phyloP scores from a whole-genome alignment of 2,113 vertebrate genomes.

The Saguinus imperator region DNA sequence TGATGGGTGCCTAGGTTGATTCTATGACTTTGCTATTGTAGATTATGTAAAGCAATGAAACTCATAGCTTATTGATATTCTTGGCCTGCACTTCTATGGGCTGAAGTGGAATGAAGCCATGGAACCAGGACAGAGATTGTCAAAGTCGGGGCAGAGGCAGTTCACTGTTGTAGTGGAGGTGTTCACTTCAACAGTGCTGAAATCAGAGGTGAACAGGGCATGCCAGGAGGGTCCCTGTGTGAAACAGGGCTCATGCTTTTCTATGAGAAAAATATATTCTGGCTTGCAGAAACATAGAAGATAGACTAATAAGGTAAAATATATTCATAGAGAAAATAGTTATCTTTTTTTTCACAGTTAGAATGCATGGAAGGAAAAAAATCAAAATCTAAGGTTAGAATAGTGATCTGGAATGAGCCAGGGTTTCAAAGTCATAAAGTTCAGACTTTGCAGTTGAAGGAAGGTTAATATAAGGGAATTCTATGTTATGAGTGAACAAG shows the following conservation, averaged over 20 bases:
- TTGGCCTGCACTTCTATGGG: too few species aligned
- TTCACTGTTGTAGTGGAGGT: not conserved
- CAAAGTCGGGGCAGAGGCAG: too few species aligned
- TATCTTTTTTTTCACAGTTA: not conserved
- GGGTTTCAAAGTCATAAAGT: not conserved
- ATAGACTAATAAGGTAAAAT: not conserved
- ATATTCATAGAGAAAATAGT: not conserved
- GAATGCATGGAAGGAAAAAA: not conserved
- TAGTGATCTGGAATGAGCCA: not conserved
- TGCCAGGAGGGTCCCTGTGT: accelerated
- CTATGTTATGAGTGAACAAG: not conserved
- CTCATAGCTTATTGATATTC: too few species aligned
- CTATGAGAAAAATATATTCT: too few species aligned
- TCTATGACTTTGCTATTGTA: too few species aligned
- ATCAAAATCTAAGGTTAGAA: not conserved
- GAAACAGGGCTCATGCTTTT: too few species aligned
- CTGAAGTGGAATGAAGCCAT: too few species aligned
- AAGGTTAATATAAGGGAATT: not conserved
- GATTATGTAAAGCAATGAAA: too few species aligned
- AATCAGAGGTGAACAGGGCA: accelerated
- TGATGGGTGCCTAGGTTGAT: too few species aligned
- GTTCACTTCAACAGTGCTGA: not conserved
- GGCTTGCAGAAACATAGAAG: not conserved
- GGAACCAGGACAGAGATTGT: accelerated
- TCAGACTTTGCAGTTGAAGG: not conserved